phyloP scores from a whole-genome alignment of 2,888 invertebrate genomes.

The Orthonychiurus folsomi region DNA sequence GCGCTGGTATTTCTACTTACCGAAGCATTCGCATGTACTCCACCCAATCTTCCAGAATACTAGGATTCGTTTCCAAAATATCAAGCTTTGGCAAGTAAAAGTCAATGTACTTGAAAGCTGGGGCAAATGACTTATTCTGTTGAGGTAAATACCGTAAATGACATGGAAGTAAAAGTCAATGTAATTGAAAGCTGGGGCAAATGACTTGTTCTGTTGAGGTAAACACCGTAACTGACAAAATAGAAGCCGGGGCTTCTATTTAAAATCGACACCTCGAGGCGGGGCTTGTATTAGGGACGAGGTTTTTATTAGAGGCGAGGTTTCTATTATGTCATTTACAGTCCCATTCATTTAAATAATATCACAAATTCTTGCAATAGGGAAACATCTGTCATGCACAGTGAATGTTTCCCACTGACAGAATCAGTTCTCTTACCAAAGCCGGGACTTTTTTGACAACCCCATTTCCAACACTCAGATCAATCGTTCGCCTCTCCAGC shows the following conservation, averaged over 20 bases:
- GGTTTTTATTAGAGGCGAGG: no score
- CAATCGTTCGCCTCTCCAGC: slow-evolving; percentile 26
- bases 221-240: no score
- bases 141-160: slow-evolving; percentile 35
- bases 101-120: slow-evolving; percentile 50
- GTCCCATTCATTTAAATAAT: no score
- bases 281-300: no score
- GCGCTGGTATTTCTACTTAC: no score
- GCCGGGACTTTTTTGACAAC: slow-evolving; percentile 53
- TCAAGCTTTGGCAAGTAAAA: slow-evolving; percentile 50
- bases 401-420: no score
- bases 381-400: no score
- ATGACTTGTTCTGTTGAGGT: slow-evolving; percentile 51
- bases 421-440: slow-evolving; percentile 48
- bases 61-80: slow-evolving; percentile 48
- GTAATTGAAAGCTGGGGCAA: slow-evolving; percentile 53
- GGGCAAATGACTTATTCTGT: slow-evolving; percentile 54
- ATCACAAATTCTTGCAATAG: no score
- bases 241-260: no score
- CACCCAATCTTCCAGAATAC: slow-evolving; percentile 59
- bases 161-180: slow-evolving; percentile 53
- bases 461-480: slow-evolving; percentile 43
- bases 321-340: no score
- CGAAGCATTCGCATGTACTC: slow-evolving; percentile 54
- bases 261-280: no score